Evolutionary conservation across 2,797 vertebrate genomes (phyloP).

Genomic region (Pipistrellus nathusii): DNA sequence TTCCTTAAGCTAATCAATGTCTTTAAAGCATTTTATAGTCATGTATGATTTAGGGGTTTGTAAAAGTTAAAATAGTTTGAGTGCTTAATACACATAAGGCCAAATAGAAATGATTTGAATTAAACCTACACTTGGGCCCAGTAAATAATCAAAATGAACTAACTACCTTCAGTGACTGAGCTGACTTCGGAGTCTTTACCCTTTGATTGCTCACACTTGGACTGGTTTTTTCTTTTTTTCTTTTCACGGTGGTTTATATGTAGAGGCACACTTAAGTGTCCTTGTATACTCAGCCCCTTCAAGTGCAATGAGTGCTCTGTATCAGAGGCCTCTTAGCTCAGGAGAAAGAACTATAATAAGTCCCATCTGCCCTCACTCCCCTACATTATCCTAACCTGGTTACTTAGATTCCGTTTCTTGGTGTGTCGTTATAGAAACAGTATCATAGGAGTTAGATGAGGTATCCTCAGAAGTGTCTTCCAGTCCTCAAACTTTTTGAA

Average conservation of each 20-base stretch:
- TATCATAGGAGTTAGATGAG: background rate
- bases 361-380: background rate
- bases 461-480: background rate
- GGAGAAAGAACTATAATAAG: background rate
- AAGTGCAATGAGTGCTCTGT: background rate
- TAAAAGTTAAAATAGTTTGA: conserved; percentile 45
- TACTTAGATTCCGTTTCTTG: background rate
- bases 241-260: background rate
- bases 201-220: background rate
- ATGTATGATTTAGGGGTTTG: background rate
- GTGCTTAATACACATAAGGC: conserved; percentile 37
- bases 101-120: conserved; percentile 36
- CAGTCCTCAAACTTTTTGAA: background rate
- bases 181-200: background rate
- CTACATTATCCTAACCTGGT: background rate
- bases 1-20: conserved; percentile 55
- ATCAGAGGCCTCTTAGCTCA: background rate
- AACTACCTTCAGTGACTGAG: background rate
- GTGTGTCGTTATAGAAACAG: background rate
- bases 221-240: background rate
- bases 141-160: conserved; percentile 33
- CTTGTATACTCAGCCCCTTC: background rate
- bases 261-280: conserved; percentile 14
- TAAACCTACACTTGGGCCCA: conserved; percentile 39
- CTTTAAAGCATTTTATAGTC: conserved; percentile 36